A percentile compares a stretch with the other conserved stretches of the same genome.
These are phyloP conservation scores for Irena cyanogastra DNA, from an alignment of 2,113 vertebrate genomes.

Conservation along the genomic window DNA sequence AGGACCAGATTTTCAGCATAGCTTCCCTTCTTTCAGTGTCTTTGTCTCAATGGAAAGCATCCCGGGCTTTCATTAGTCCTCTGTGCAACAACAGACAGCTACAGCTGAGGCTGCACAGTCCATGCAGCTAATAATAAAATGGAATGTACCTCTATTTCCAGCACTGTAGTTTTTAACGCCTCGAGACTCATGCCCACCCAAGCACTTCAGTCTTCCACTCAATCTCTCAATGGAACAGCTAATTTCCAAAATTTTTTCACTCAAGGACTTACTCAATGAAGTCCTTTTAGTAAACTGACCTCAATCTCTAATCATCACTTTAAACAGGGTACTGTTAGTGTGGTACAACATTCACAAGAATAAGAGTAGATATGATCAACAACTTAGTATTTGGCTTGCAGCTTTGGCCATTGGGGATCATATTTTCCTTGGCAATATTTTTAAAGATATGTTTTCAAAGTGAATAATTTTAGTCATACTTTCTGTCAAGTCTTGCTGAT, in stretches of 20 bases:
- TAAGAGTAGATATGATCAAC: background rate
- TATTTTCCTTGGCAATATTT: background rate
- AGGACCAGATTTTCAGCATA: background rate
- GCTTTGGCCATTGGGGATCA: background rate
- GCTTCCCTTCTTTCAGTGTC: background rate
- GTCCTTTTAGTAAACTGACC: background rate
- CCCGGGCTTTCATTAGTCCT: background rate
- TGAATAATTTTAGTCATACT: background rate
- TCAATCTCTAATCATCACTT: background rate
- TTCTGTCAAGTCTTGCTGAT: background rate
- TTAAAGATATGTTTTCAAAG: background rate
- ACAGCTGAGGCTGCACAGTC: background rate
- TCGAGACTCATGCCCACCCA: accelerated
- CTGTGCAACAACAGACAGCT: background rate
- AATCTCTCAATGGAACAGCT: background rate
- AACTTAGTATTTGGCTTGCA: background rate
- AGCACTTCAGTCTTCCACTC: background rate
- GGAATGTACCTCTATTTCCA: background rate
- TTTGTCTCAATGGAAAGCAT: background rate
- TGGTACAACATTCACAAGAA: background rate
- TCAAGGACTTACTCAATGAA: background rate
- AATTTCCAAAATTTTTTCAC: background rate
- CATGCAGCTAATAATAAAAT: background rate
- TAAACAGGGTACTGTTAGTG: background rate
- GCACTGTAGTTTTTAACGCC: background rate